Evolutionary conservation across 2,888 invertebrate genomes (phyloP).

Genomic region (Tortrix viridana): DNA sequence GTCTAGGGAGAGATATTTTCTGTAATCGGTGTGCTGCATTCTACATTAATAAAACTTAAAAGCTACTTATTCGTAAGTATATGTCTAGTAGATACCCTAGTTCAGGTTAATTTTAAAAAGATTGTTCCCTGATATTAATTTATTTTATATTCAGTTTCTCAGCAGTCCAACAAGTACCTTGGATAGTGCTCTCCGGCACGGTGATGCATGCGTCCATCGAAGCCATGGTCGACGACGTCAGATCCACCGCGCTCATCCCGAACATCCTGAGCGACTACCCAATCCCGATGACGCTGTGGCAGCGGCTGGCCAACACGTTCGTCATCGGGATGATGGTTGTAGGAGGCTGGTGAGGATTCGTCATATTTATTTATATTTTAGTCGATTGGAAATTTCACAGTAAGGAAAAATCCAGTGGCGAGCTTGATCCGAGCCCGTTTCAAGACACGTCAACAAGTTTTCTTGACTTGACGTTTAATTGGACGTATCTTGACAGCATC

Average conservation of each 20-base stretch:
- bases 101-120: too few species aligned
- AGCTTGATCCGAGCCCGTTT: not conserved
- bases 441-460: too few species aligned
- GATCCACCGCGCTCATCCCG: constrained; percentile 54
- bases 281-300: constrained; percentile 57
- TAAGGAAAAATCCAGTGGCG: not conserved
- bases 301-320: constrained; percentile 50
- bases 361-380: too few species aligned
- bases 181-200: constrained; percentile 58
- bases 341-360: constrained; percentile 50
- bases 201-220: constrained; percentile 53
- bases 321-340: constrained; percentile 40
- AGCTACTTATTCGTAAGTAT: too few species aligned
- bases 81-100: too few species aligned
- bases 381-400: constrained; percentile 24
- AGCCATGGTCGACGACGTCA: constrained; percentile 55
- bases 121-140: not conserved
- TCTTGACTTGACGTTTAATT: too few species aligned
- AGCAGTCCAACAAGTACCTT: constrained; percentile 60
- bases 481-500: too few species aligned
- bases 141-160: constrained; percentile 51
- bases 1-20: too few species aligned
- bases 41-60: too few species aligned
- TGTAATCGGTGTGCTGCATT: too few species aligned
- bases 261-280: constrained; percentile 48